These are phyloP conservation scores for Antigone vipio DNA, from an alignment of 2,113 vertebrate genomes.

Conservation along the genomic window DNA sequence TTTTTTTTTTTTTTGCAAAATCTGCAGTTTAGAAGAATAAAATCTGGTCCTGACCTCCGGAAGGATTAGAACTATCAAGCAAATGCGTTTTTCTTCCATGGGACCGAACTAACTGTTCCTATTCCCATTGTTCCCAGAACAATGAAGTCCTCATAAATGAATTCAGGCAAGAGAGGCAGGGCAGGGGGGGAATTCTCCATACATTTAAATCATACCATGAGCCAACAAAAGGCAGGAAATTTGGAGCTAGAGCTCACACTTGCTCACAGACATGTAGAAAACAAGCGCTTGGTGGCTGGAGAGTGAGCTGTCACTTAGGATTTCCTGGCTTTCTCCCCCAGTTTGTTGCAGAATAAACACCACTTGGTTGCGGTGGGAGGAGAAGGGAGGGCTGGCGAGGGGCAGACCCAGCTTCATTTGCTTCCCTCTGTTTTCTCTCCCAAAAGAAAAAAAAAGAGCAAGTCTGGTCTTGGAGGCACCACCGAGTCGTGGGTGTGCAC, in stretches of 20 bases:
- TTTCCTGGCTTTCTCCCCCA: conserved; percentile 52
- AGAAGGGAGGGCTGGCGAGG: background rate
- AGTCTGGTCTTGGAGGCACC: background rate
- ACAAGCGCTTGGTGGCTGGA: background rate
- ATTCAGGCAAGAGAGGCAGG: conserved; percentile 3
- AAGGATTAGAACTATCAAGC: conserved; percentile 62
- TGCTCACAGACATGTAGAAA: conserved; percentile 37
- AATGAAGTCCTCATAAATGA: conserved; percentile 37
- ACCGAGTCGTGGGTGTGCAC: background rate
- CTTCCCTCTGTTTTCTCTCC: background rate
- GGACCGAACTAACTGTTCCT: conserved; percentile 62
- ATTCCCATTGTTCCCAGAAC: conserved; percentile 66
- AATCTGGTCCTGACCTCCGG: conserved; percentile 63
- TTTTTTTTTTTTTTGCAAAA: conserved; percentile 10
- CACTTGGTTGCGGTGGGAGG: background rate
- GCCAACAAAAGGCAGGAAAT: conserved; percentile 69
- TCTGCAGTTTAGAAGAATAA: conserved; percentile 55
- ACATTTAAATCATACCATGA: conserved; percentile 27
- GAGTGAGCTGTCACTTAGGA: conserved; percentile 44
- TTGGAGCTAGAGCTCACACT: conserved; percentile 33
- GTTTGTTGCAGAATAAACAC: conserved; percentile 47
- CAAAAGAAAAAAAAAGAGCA: background rate
- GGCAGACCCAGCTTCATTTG: background rate
- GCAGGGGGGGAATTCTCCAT: background rate
- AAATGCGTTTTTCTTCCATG: conserved; percentile 63